Base-by-base conservation (phyloP, 2,113 vertebrate genomes). In the Morone chrysops region DNA sequence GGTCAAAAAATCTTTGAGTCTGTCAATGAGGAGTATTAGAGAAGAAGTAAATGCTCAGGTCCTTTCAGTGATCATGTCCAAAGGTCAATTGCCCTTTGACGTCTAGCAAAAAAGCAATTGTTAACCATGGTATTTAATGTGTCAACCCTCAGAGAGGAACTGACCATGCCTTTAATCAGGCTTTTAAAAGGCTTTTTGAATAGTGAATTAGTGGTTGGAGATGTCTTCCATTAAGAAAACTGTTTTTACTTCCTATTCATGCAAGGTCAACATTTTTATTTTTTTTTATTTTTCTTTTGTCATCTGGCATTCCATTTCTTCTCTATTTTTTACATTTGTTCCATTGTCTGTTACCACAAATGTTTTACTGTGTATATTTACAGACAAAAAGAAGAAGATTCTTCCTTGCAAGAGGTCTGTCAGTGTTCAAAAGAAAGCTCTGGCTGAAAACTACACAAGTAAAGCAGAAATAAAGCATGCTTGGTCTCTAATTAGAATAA, bases 71-170 rank as follows among this genome's bases (percentile, higher is more conserved):
- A 68, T 72, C 43, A 2, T 7, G 1, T 45, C 31, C 10, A 18
- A 59, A 76, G 70, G 75, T 80, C 50, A 68, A 53, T 54, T 25
- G 31, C 3, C n/a, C 6, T 81, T 81, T 38, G 43, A 77, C 53
- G 38, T 60, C 11, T 7, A 17, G 59, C 36, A 56, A 22, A 31
- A 54, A 43, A 43, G 45, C 41, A 51, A 40, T 2, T 50, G 50
- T 22, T 47, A 50, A 53, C 59, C 60, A 31, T 80, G 40, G 2
- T 22, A 66, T 70, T 53, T 57, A 45, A 31, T 16, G 25, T 40
- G 18, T 61, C 47, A 8, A 16, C 8, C 22, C 40, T 50, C 14
- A 8, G 1, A 13, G 38, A 79, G 43, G 41, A 75, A 36, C 50
- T 62, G 47, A 14, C 6, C 13, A 5, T 68, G 36, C 9, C n/a